These are phyloP conservation scores for Glaucomys volans DNA, from an alignment of 2,113 vertebrate genomes.

Conservation along the genomic window DNA sequence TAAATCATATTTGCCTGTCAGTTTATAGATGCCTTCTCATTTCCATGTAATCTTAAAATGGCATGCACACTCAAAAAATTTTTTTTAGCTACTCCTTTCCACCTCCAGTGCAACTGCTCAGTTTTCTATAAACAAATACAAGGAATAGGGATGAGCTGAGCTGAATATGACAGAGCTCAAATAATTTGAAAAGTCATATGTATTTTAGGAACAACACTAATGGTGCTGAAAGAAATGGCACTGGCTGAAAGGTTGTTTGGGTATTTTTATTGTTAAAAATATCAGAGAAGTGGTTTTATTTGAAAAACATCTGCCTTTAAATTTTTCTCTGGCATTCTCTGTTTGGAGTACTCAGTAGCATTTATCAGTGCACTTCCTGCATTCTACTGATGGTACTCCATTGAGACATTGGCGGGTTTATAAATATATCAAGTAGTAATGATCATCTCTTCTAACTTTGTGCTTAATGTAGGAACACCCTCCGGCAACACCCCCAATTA, in stretches of 20 bases:
- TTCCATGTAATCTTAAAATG: conserved; percentile 39
- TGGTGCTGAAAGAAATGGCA: conserved; percentile 12
- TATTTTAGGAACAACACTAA: background rate
- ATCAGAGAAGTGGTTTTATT: conserved; percentile 2
- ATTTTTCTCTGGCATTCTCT: conserved; percentile 25
- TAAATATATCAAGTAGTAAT: conserved; percentile 18
- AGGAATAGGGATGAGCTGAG: background rate
- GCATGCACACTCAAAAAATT: background rate
- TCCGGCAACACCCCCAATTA: background rate
- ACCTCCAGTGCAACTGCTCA: background rate
- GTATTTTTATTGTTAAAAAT: conserved; percentile 59
- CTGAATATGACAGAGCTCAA: background rate
- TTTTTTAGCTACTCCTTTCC: background rate
- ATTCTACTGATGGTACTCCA: background rate
- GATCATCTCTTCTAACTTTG: conserved; percentile 3
- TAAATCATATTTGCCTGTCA: conserved; percentile 40
- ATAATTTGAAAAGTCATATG: background rate
- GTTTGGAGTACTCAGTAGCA: background rate
- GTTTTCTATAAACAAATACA: conserved; percentile 26
- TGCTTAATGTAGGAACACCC: conserved; percentile 11
- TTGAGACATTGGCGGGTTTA: background rate
- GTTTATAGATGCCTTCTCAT: background rate
- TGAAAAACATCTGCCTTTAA: conserved; percentile 8
- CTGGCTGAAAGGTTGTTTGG: background rate
- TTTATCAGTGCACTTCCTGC: background rate